Base-by-base conservation (phyloP, 1,140 invertebrate genomes). In the Chrysoperla carnea region DNA sequence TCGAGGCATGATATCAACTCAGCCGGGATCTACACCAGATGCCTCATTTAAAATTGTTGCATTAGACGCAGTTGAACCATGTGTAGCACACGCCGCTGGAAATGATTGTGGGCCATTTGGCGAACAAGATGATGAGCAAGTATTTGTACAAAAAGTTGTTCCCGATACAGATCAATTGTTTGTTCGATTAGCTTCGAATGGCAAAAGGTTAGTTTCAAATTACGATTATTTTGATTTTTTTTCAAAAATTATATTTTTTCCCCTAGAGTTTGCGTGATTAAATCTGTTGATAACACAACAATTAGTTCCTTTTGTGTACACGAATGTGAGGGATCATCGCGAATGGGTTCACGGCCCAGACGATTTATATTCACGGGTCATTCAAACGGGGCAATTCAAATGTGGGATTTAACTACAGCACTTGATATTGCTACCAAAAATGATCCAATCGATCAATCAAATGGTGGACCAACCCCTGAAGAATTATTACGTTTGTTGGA, bases 351-450 rank as follows among this genome's bases (percentile, higher is more conserved):
- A 9, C 68, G 90, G 42, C 89, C 90, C 1, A 66, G 89, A 8
- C 59, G 92, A 45, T 90, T 94, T 54, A 81, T 99, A 51, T 84
- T 98, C 50, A 95, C 92, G 12, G 94, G 93, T 6, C 93, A 97
- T 60, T 78, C 80, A 12, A 94, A 89, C 58, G 93, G 94, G 38
- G 82, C 84, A 40, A 84, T 96, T 51, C 92, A 96, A 69, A 92
- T 97, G 84, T 98, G 92, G 92, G 93, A 99, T 67, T 68, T 99
- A 29, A 95, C 90, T 4, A 96, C 90, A 8, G 92, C 91, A 37
- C 65, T 97, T 13, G 89, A 96, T 62, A 72, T 84, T 42, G 68
- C 76, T 54, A 64, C 74, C 52, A 77, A 84, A 68, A 67, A 69
- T 52, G 66, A 69, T 59, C 64, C 41, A 50, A 44, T 40, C 36